Evolutionary conservation across 1,140 invertebrate genomes (phyloP), one percentile per base, ranked within the genome.

Genomic region (Hyles euphorbiae): DNA sequence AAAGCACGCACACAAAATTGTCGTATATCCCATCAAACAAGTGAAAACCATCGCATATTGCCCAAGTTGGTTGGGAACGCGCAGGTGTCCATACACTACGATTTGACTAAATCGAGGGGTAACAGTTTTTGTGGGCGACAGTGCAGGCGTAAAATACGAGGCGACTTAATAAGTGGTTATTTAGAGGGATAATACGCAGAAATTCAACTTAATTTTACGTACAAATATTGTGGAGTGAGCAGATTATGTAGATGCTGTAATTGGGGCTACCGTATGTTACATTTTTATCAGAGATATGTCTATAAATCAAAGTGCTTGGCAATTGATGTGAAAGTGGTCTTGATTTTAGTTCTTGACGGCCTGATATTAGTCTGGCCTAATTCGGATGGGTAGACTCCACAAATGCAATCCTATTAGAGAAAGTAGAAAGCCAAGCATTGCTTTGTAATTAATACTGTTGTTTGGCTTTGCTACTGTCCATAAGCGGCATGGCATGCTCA

Each of bases 81-180:
- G 74, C 83, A 84, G 83, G 81, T 87, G 83, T 79, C 67, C 74
- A 59, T 8, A 22, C 22, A 47, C 8, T 40, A 33, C 48, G 48
- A 32, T 66, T 64, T 53, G 56, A 73, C 67, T 72, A 66, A 70
- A 74, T 59, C 55, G 56, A 66, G 65, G 81, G 77, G 80, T 76
- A 63, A 63, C 56, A 68, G 11, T 81, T 83, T 81, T 83, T 81
- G 76, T 78, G 76, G 67, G 65, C 65, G 53, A 11, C 67, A 65
- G 56, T 69, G 63, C 72, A 72, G 69, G 65, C 79, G 78, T 82
- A 72, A 80, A 83, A 82, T 76, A 58, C 55, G 70, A 84, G 67
- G 73, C 68, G 81, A 80, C 78, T 76, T 78, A 78, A 82, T 87
- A 83, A 83, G 68, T 81, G 72, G 80, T 77, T 83, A 72, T 81